Evolutionary conservation across 2,888 invertebrate species (phyloP), one percentile per base, ranked within the genome.

Genomic region (Phengaris arion): DNA sequence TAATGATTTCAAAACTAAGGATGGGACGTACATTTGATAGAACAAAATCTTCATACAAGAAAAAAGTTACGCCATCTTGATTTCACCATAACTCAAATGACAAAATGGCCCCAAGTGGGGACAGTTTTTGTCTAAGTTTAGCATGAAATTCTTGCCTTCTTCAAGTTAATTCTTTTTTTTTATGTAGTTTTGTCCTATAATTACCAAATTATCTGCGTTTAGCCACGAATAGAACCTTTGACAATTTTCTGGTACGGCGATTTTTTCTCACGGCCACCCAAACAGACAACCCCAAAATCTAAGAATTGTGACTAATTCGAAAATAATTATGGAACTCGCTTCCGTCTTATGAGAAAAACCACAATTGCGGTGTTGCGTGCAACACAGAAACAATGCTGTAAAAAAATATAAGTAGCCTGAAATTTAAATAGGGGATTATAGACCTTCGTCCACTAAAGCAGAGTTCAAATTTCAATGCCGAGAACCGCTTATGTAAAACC

Each of bases 311-410:
- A 86, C 88, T 92, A 92, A 92, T 92, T 88, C 85, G 88, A 89
- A 92, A 85, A 92, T 92, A 92, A 92, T 92, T 89, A 88, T 83
- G 83, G 81, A 78, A 80, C 76, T 81, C 82, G 86, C 91, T 92
- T 92, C 92, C 92, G 90, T 83, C 86, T 86, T 78, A 77, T 82
- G 82, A 83, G 87, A 89, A 89, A 89, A 90, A 89, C 86, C 85
- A 83, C 89, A 91, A 92, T 91, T 87, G 88, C 87, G 79, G 69
- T 68, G 83, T 92, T 87, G 92, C 92, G 92, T 92, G 92, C 83
- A 79, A 80, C 82, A 81, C 80, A 83, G 84, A 87, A 89, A 90
- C 89, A 89, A 89, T 89, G 86, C 85, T 77, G 80, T 78, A 81
- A 83, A 85, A 22, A 85, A 86, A 83, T 83, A 82, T 83, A 81